phyloP scores from a whole-genome alignment of 2,797 vertebrate genomes.

The Sphenodon punctatus region DNA sequence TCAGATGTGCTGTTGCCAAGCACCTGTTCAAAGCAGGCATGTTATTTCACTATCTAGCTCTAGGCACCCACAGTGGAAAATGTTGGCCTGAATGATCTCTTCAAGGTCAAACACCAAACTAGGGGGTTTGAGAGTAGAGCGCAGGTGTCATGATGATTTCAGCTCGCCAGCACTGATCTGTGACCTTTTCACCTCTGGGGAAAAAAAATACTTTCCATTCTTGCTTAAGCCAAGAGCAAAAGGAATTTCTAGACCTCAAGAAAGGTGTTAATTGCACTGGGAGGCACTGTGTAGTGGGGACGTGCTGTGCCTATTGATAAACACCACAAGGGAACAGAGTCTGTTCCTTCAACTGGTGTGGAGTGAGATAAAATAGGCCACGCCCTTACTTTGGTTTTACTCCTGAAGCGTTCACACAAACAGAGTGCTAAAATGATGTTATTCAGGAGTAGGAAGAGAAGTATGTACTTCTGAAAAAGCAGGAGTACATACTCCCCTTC shows the following conservation, averaged over 20 bases:
- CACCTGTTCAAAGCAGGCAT: background rate
- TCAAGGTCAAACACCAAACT: background rate
- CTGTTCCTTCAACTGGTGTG: background rate
- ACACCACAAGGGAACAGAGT: background rate
- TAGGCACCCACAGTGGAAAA: background rate
- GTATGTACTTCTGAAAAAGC: too few species aligned
- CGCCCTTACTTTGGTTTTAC: too few species aligned
- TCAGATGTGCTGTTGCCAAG: background rate
- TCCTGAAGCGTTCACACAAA: too few species aligned
- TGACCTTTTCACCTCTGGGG: background rate
- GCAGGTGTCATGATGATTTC: background rate
- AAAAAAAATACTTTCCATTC: background rate
- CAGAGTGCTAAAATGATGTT: too few species aligned
- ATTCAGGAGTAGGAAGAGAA: too few species aligned
- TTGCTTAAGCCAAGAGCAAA: background rate
- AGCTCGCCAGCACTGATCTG: background rate
- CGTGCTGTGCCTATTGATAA: rapidly evolving
- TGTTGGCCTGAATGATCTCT: background rate
- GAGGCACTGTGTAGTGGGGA: background rate
- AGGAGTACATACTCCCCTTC: too few species aligned
- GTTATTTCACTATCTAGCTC: background rate
- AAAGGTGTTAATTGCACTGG: background rate
- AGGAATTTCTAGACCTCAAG: background rate
- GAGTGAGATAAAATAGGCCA: background rate
- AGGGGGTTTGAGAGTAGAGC: background rate